Conservation (phyloP, 2,797 vertebrate species). For the Paramormyrops hopkinsi region DNA sequence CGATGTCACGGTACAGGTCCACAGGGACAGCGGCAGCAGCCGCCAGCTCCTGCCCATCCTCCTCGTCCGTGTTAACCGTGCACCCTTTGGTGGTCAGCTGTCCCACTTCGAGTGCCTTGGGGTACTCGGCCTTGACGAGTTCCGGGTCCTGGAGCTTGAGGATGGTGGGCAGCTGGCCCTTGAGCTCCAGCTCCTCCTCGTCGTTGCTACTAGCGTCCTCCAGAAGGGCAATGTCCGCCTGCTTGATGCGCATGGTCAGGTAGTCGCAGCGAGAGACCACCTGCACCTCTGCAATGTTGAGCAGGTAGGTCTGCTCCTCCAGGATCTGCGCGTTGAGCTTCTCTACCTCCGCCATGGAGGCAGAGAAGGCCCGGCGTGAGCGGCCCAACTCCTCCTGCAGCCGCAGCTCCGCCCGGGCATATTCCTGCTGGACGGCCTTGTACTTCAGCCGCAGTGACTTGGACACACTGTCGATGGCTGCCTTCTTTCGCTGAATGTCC, state of each 20-base stretch:
- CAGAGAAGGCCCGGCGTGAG: constrained; percentile 76
- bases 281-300: constrained; percentile 90
- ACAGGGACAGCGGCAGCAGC: constrained; percentile 37
- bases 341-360: constrained; percentile 82
- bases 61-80: constrained; percentile 72
- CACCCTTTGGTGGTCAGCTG: constrained; percentile 75
- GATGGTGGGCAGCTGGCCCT: constrained; percentile 66
- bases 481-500: constrained; percentile 82
- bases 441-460: constrained; percentile 76
- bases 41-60: constrained; percentile 48
- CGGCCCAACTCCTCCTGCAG: constrained; percentile 83
- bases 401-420: constrained; percentile 74
- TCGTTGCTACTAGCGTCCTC: constrained; percentile 66
- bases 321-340: constrained; percentile 80
- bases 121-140: constrained; percentile 72
- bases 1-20: constrained; percentile 70
- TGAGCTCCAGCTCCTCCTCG: constrained; percentile 80
- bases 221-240: constrained; percentile 81
- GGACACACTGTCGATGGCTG: constrained; percentile 72
- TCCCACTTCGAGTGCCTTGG: constrained; percentile 74
- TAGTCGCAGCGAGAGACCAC: constrained; percentile 91
- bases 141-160: constrained; percentile 84
- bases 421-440: constrained; percentile 82
- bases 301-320: constrained; percentile 87
- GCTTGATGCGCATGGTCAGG: constrained; percentile 84